Conservation (phyloP, 1,140 invertebrate species). For the Brachionus rotundiformis region DNA sequence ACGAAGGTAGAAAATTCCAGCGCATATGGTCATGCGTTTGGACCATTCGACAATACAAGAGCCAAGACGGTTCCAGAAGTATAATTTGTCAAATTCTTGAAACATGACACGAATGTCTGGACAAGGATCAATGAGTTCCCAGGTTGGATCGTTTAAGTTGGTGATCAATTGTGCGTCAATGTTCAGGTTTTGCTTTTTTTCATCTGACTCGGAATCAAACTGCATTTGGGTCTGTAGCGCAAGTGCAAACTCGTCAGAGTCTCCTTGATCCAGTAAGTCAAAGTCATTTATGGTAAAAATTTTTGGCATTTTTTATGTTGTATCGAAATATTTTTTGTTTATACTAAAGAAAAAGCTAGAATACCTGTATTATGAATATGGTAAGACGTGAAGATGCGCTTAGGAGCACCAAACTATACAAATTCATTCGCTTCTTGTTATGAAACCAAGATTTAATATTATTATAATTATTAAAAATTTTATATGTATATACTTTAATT, state of each 20-base stretch:
- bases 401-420: background rate
- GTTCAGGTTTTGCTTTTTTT: background rate
- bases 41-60: slow-evolving; percentile 88
- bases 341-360: background rate
- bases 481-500: background rate
- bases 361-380: slow-evolving; percentile 42
- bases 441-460: too few relatives aligned
- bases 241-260: background rate
- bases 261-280: background rate
- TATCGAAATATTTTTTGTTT: slow-evolving; percentile 43
- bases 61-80: slow-evolving; percentile 77
- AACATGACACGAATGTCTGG: slow-evolving; percentile 86
- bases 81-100: slow-evolving; percentile 78
- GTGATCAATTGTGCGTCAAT: background rate
- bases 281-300: slow-evolving; percentile 27
- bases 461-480: too few relatives aligned
- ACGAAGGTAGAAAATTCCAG: slow-evolving; percentile 78
- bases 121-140: slow-evolving; percentile 84
- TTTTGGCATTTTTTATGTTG: background rate
- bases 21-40: slow-evolving; percentile 86
- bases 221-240: background rate
- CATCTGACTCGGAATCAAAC: background rate
- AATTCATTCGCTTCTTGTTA: background rate
- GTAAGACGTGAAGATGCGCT: slow-evolving; percentile 14
- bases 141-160: slow-evolving; percentile 17